Conservation (phyloP, 1,140 invertebrate species). For the Spodoptera litura region DNA sequence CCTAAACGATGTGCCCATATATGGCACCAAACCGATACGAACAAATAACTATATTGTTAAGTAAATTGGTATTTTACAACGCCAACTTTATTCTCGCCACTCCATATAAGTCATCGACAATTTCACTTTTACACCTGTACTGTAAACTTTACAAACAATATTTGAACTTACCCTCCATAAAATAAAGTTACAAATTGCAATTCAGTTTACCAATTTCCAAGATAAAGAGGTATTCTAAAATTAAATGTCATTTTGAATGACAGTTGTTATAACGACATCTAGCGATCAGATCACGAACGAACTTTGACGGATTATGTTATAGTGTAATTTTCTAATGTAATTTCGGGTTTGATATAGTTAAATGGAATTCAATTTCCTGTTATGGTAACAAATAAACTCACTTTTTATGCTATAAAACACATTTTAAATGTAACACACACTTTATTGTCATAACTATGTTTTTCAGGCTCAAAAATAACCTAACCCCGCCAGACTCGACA, state of each 20-base stretch:
- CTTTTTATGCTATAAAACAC: background rate
- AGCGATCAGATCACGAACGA: constrained; percentile 59
- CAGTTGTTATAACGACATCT: constrained; percentile 76
- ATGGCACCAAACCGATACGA: constrained; percentile 76
- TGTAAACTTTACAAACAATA: constrained; percentile 43
- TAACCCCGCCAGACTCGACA: too few relatives aligned
- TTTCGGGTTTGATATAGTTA: background rate
- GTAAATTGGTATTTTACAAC: constrained; percentile 83
- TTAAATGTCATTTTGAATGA: constrained; percentile 76
- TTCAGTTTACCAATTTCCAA: constrained; percentile 19
- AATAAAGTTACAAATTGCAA: constrained; percentile 40
- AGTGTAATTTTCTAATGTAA: background rate
- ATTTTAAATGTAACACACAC: background rate
- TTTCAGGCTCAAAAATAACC: too few relatives aligned
- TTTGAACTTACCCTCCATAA: constrained; percentile 52
- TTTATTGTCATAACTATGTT: background rate
- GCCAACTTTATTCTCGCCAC: constrained; percentile 75
- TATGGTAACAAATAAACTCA: background rate
- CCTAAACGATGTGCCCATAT: constrained; percentile 77
- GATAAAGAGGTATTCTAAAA: constrained; percentile 59
- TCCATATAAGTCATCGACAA: constrained; percentile 66
- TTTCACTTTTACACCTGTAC: constrained; percentile 54
- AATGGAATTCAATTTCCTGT: constrained; percentile 10
- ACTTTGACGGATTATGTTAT: background rate
- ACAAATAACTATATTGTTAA: constrained; percentile 82